Evolutionary conservation across 2,113 vertebrate genomes (phyloP).

Genomic region (Ailurus styani): DNA sequence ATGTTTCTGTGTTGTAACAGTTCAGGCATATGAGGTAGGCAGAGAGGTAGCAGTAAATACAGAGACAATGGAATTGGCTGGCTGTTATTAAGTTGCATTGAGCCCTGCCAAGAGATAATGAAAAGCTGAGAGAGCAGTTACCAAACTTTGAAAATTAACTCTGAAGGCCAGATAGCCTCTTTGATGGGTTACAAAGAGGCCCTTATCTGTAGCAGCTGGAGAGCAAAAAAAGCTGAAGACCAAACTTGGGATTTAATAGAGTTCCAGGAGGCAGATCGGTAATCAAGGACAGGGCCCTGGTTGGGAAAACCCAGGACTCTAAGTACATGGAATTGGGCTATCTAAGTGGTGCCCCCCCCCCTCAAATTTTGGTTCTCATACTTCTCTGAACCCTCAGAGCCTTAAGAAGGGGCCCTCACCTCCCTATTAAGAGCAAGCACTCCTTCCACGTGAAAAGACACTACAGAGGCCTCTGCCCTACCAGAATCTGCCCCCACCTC

Average conservation of each 20-base stretch:
- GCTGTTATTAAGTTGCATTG: constrained; percentile 13
- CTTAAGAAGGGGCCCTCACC: not conserved
- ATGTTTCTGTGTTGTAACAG: not conserved
- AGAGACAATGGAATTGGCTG: not conserved
- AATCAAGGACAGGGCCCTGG: not conserved
- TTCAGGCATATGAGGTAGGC: not conserved
- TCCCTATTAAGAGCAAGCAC: not conserved
- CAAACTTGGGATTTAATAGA: not conserved
- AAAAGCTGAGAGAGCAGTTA: constrained; percentile 39
- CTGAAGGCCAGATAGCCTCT: constrained; percentile 26
- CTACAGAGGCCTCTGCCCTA: not conserved
- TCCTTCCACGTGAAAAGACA: not conserved
- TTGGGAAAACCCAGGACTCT: not conserved
- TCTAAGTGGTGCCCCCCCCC: too few species aligned
- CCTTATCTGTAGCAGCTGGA: constrained; percentile 13
- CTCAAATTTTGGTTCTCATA: not conserved
- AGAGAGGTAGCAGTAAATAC: not conserved
- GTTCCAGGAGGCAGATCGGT: not conserved
- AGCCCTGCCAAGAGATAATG: constrained; percentile 46
- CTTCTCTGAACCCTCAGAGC: not conserved
- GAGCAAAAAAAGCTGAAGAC: not conserved
- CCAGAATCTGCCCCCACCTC: not conserved
- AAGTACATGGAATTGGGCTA: not conserved
- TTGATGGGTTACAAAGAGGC: constrained; percentile 18
- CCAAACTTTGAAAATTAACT: constrained; percentile 46